These are phyloP conservation scores for Zaprionus camerounensis DNA, from an alignment of 1,140 invertebrate species.

Conservation along the genomic window DNA sequence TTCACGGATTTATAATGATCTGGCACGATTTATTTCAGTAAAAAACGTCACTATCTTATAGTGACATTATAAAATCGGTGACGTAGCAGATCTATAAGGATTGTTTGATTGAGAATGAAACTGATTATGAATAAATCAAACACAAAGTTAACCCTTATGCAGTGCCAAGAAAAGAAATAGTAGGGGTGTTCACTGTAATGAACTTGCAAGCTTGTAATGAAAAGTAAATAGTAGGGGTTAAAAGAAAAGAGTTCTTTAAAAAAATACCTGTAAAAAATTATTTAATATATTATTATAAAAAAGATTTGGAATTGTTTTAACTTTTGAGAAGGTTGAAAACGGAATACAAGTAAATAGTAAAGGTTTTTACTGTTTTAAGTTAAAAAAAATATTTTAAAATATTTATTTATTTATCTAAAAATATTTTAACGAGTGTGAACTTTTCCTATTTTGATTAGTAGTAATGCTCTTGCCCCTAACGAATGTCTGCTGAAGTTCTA, in stretches of 20 bases:
- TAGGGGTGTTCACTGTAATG: not conserved
- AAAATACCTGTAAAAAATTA: not conserved
- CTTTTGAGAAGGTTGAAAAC: no score
- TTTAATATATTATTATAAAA: no score
- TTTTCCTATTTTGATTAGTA: not conserved
- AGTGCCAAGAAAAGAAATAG: not conserved
- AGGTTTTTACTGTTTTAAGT: no score
- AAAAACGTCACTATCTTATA: not conserved
- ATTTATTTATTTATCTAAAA: no score
- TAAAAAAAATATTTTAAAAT: no score
- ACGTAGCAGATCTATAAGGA: no score
- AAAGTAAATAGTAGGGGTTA: not conserved
- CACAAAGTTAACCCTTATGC: not conserved
- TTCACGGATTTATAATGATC: no score
- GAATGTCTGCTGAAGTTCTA: not conserved
- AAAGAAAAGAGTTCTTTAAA: not conserved
- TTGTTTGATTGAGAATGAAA: not conserved
- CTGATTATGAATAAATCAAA: constrained; percentile 1
- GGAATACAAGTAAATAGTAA: no score
- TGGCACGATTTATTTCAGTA: not conserved
- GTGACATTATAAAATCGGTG: no score
- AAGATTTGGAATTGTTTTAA: no score
- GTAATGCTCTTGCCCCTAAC: not conserved
- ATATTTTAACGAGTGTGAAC: not conserved
- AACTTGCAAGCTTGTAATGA: not conserved